Conservation (phyloP, 2,888 invertebrate genomes). For the Odontocerum albicorne region DNA sequence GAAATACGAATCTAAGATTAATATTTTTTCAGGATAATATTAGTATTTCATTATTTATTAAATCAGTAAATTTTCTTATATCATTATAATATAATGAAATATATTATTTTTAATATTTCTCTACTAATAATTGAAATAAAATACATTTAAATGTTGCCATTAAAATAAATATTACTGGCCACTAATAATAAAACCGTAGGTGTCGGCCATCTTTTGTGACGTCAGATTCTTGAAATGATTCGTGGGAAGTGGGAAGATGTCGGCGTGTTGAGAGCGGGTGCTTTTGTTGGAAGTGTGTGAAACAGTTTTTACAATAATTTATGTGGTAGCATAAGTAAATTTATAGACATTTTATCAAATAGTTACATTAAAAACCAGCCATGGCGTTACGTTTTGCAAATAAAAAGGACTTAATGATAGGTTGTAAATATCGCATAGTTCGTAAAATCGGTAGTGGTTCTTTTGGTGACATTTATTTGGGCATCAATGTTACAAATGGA, state of each 20-base stretch:
- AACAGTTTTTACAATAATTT: conserved; percentile 41
- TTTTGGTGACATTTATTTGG: conserved; percentile 98
- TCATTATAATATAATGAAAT: too few species aligned
- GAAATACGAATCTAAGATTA: too few species aligned
- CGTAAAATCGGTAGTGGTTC: conserved; percentile 99
- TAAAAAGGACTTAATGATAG: conserved; percentile 79
- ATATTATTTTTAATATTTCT: not conserved
- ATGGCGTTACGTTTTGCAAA: conserved; percentile 44
- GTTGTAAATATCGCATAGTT: conserved; percentile 91
- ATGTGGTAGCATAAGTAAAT: conserved; percentile 46
- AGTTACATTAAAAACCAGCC: conserved; percentile 28
- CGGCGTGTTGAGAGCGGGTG: conserved; percentile 58
- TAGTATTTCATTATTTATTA: too few species aligned
- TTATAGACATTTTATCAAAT: conserved; percentile 42
- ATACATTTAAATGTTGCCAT: not conserved
- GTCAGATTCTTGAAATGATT: conserved; percentile 23
- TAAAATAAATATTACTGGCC: conserved; percentile 4
- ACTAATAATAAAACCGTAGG: not conserved
- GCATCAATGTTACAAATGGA: conserved; percentile 87
- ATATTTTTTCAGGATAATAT: too few species aligned
- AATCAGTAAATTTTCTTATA: too few species aligned
- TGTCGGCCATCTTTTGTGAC: conserved; percentile 21
- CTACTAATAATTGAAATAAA: not conserved
- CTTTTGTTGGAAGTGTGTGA: conserved; percentile 48
- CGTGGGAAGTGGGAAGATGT: conserved; percentile 56